Percentiles rank a stretch among this genome's conserved stretches.
Evolutionary conservation across 1,140 invertebrate genomes (phyloP).

Genomic region (Drosophila sulfurigaster): DNA sequence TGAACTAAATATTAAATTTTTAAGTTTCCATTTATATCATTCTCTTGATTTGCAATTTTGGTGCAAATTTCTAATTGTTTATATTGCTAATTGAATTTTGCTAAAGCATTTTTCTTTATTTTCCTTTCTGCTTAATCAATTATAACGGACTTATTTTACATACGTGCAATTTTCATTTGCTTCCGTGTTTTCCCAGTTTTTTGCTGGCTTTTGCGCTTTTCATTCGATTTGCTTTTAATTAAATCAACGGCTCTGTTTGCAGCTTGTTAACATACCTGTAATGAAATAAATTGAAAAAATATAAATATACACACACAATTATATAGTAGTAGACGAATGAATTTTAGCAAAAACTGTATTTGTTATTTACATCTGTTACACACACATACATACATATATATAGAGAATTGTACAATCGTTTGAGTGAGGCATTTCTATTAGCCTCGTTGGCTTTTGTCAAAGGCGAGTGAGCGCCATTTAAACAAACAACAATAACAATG

Average conservation of each 20-base stretch:
- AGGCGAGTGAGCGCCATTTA: slow-evolving; percentile 25
- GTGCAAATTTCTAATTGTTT: slow-evolving; percentile 20
- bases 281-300: slow-evolving; percentile 56
- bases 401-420: slow-evolving; percentile 27
- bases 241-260: slow-evolving; percentile 57
- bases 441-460: slow-evolving; percentile 31
- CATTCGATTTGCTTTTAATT: slow-evolving; percentile 53
- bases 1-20: background rate
- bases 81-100: slow-evolving; percentile 32
- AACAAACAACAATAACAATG: slow-evolving; percentile 32
- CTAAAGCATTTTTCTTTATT: slow-evolving; percentile 11
- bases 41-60: too few species aligned
- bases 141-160: slow-evolving; percentile 18
- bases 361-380: slow-evolving; percentile 48
- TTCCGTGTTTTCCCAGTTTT: slow-evolving; percentile 1
- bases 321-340: slow-evolving; percentile 23
- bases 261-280: slow-evolving; percentile 64
- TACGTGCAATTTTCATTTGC: slow-evolving; percentile 16
- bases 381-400: slow-evolving; percentile 6
- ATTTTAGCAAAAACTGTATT: slow-evolving; percentile 47
- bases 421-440: slow-evolving; percentile 37
- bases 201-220: slow-evolving; percentile 40
- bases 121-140: slow-evolving; percentile 23
- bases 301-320: slow-evolving; percentile 22
- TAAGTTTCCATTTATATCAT: background rate